Evolutionary conservation across 1,140 invertebrate species (phyloP), one percentile per base, ranked within the genome.

Genomic region (Bombus breviceps): DNA sequence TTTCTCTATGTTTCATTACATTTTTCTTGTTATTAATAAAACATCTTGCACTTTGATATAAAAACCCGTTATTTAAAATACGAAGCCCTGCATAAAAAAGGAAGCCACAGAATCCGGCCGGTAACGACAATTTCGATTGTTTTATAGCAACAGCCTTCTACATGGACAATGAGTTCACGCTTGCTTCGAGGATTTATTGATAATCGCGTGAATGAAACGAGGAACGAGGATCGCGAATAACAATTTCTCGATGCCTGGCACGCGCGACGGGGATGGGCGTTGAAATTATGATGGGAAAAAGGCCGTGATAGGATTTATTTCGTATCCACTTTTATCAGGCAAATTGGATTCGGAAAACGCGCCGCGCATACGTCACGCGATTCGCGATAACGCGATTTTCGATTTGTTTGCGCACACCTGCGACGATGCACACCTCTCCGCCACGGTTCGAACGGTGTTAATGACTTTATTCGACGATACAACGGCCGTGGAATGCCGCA

Each of bases 321-420:
- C 64, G 64, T 10, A 53, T 53, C 32, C 78, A 69, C 32, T 69
- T 79, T 80, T 80, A 80, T 69, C 78, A 32, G 41, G 64, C 32
- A 53, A 80, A 80, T 80, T 80, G 78, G 32, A 80, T 80, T 64
- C 57, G 57, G 18, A 25, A 28, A 39, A 28, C 41, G 64, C 41
- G 41, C 41, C 2, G 28, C 41, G 64, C 78, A 80, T 80, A 66
- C 78, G 59, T 81, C 78, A 71, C 66, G 66, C 41, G 69, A 43
- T 41, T 72, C 69, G 69, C 69, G 69, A 72, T 72, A 72, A 71
- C 66, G 43, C 41, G 41, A 71, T 81, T 81, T 53, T 57, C 78
- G 66, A 81, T 81, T 81, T 53, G 78, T 81, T 71, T 71, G 78
- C 75, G 57, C 64, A 32, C 78, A 69, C 78, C 41, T 37, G 71